Base-by-base conservation (phyloP, 1,140 invertebrate species). In the Dendroctonus ponderosae region DNA sequence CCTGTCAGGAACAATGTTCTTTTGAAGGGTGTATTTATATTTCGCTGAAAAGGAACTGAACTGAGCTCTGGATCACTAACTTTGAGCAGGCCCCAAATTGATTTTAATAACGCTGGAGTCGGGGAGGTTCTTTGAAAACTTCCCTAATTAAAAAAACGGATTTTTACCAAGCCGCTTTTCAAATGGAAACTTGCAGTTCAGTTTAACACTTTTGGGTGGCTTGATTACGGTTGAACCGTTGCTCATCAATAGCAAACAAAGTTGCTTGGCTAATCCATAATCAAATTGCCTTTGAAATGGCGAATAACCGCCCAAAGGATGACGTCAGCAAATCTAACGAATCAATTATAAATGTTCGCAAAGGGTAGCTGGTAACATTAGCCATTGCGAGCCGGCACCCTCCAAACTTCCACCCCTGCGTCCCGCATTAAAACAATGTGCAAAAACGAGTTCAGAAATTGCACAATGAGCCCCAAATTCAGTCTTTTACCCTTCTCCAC, bases 1-100 rank as follows among this genome's bases (percentile, higher is more conserved):
- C 71, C 71, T 75, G 71, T 75, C 72, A 75, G 60, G 70, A 73
- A 75, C 74, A 75, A 75, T 75, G 68, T 67, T 68, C 72, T 72
- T 75, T 75, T 74, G 73, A 74, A 71, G 73, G 71, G 68, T 65
- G 50, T 50, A 66, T 70, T 51, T 58, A 58, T 58, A 56, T 58
- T 64, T 69, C 53, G 51, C 51, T 65, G 49, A 62, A 62, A 62
- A 41, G 26, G 42, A 52, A 42, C 42, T 65, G 57, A 43, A 14
- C 44, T 62, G 15, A 43, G 15, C 39, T 41, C 49, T 56, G 54
- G n/a, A 7, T 54, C 37, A 38, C 38, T 54, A 15, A 46, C 62
- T 64, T 68, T 72, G 67, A 70, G 63, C 65, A 67, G 69, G 67
- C 53, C 53, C 53, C 62, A 68, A 70, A 68, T 68, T 70, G 60